phyloP scores from a whole-genome alignment of 2,888 invertebrate genomes.

The Himalopsyche tibetana region DNA sequence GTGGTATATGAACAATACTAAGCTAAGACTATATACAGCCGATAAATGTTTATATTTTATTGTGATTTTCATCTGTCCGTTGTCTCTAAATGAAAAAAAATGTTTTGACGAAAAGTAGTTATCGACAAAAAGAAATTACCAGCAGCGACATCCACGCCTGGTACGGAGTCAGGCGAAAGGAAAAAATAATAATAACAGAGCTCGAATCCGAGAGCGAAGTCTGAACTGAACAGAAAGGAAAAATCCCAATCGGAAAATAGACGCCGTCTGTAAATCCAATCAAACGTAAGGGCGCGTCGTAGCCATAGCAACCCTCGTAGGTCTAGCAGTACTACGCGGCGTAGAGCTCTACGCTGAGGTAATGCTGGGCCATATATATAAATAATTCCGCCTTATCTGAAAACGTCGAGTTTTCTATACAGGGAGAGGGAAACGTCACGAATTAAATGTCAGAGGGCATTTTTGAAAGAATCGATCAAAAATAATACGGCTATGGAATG shows the following conservation, averaged over 20 bases:
- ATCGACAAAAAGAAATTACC: no score
- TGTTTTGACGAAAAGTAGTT: no score
- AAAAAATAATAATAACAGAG: slow-evolving; percentile 47
- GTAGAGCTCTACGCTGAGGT: slow-evolving; percentile 13
- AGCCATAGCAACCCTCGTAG: slow-evolving; percentile 61
- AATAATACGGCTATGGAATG: not conserved
- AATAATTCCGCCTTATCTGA: slow-evolving; percentile 53
- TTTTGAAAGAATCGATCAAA: slow-evolving; percentile 19
- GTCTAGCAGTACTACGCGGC: slow-evolving; percentile 47
- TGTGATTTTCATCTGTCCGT: no score
- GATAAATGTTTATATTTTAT: no score
- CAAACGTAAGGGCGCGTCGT: slow-evolving; percentile 64
- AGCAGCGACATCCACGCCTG: slow-evolving; percentile 32
- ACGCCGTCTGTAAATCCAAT: slow-evolving; percentile 64
- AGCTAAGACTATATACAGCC: no score
- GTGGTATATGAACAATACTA: no score
- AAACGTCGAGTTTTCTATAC: slow-evolving; percentile 41
- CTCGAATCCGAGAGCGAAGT: slow-evolving; percentile 55
- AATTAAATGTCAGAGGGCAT: slow-evolving; percentile 35
- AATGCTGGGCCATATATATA: slow-evolving; percentile 36
- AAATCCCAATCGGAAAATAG: slow-evolving; percentile 64
- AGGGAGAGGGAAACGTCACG: slow-evolving; percentile 2
- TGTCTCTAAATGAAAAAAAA: no score
- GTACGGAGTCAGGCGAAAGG: slow-evolving; percentile 19
- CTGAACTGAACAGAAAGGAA: slow-evolving; percentile 56